These are phyloP conservation scores for Merodon equestris DNA, from an alignment of 2,888 invertebrate species.

Conservation along the genomic window DNA sequence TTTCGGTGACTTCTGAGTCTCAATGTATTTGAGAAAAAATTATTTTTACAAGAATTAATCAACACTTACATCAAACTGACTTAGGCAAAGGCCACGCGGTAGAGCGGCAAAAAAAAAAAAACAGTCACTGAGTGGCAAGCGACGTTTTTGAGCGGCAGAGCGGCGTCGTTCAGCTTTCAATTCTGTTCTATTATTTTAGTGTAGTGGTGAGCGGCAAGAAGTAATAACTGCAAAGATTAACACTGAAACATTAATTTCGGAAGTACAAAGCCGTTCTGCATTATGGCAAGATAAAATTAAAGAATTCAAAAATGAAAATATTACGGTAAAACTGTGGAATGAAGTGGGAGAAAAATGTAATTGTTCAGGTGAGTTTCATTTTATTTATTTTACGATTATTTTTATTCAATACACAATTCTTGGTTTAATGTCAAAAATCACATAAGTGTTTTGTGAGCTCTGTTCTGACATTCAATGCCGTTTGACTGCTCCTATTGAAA, in stretches of 20 bases:
- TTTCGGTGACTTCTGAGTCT: no score
- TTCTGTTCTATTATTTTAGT: conserved; percentile 31
- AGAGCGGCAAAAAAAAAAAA: not conserved
- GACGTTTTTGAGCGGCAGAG: not conserved
- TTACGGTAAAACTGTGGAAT: not conserved
- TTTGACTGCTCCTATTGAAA: conserved; percentile 13
- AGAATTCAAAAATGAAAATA: not conserved
- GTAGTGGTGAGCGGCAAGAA: conserved; percentile 17
- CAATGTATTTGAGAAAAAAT: no score
- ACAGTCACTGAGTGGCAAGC: conserved; percentile 21
- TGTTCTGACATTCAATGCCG: conserved; percentile 10
- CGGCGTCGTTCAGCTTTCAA: conserved; percentile 8
- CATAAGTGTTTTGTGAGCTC: conserved; percentile 10
- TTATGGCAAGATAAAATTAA: not conserved
- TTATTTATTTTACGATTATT: conserved; percentile 6
- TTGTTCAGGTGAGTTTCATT: conserved; percentile 3
- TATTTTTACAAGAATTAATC: no score
- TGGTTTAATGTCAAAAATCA: conserved; percentile 11
- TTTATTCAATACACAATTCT: conserved; percentile 6
- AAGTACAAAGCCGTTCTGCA: not conserved
- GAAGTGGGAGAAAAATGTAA: not conserved
- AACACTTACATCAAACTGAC: no score
- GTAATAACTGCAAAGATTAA: no score
- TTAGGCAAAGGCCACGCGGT: no score
- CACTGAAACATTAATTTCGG: not conserved